phyloP scores from a whole-genome alignment of 1,140 invertebrate species.

The Dysdera silvatica region DNA sequence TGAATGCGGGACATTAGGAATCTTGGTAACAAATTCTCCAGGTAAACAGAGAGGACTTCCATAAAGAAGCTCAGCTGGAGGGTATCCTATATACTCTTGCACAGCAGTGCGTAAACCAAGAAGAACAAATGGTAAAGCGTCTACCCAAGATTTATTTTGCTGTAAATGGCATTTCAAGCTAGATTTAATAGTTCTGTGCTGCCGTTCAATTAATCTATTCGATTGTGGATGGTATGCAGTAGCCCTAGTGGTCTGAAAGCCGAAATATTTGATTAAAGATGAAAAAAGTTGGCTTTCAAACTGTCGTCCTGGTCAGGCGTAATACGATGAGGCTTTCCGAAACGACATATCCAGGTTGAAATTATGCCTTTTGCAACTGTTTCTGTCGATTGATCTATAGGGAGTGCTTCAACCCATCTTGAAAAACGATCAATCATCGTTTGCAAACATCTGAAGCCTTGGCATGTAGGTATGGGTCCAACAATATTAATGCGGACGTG shows the following conservation, averaged over 20 bases:
- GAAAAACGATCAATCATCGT: no score
- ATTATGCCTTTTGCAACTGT: constrained; percentile 39
- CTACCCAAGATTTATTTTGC: constrained; percentile 36
- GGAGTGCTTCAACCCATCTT: no score
- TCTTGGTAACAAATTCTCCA: constrained; percentile 17
- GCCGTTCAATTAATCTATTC: constrained; percentile 40
- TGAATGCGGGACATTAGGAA: constrained; percentile 3
- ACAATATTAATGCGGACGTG: neutral
- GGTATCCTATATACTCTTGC: constrained; percentile 35
- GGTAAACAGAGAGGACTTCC: constrained; percentile 29
- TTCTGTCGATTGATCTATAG: constrained; percentile 42
- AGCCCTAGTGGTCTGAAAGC: constrained; percentile 9
- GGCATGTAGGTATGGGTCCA: constrained; percentile 19
- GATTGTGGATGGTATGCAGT: constrained; percentile 36
- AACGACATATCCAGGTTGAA: constrained; percentile 39
- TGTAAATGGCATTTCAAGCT: constrained; percentile 24
- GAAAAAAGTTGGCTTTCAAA: constrained; percentile 41
- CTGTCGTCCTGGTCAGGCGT: constrained; percentile 45
- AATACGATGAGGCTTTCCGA: constrained; percentile 35
- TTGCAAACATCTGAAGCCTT: constrained; percentile 46
- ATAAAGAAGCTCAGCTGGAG: constrained; percentile 30
- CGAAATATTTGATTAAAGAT: constrained; percentile 16
- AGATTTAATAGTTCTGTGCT: constrained; percentile 38
- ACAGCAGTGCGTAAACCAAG: constrained; percentile 33
- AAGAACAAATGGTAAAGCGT: constrained; percentile 41